phyloP scores from a whole-genome alignment of 2,797 vertebrate genomes.

The Danio jaintianensis region DNA sequence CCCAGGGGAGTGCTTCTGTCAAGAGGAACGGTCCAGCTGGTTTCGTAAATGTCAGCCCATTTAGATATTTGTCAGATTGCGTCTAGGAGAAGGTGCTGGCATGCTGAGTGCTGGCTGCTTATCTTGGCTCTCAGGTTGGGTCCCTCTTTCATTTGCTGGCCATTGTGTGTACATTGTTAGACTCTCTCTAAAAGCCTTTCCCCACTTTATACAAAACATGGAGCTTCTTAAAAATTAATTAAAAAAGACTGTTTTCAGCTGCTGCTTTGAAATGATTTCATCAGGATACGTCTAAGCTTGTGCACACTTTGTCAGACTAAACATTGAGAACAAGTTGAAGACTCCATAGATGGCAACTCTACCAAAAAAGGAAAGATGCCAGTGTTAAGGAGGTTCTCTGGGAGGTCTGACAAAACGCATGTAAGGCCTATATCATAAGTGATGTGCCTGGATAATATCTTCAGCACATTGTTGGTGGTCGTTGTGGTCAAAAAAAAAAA shows the following conservation, averaged over 20 bases:
- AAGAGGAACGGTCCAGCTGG: slow-evolving; percentile 37
- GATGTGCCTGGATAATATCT: not conserved
- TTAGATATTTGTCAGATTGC: slow-evolving; percentile 56
- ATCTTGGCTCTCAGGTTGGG: slow-evolving; percentile 30
- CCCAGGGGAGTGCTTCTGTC: slow-evolving; percentile 40
- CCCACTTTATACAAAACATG: not conserved
- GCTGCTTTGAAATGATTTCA: slow-evolving; percentile 1
- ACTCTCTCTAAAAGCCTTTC: slow-evolving; percentile 14
- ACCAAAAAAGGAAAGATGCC: slow-evolving; percentile 25
- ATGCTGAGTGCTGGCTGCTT: slow-evolving; percentile 43
- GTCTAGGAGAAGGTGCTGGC: slow-evolving; percentile 44
- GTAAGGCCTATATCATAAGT: slow-evolving; percentile 6
- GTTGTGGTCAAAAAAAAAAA: not conserved
- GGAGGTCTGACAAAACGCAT: not conserved
- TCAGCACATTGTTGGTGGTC: not conserved
- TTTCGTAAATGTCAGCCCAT: slow-evolving; percentile 53
- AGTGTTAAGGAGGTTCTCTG: slow-evolving; percentile 2
- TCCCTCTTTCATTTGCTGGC: not conserved
- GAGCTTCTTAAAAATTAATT: slow-evolving; percentile 16
- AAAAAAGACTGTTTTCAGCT: not conserved
- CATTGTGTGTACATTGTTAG: not conserved
- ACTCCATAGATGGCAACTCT: slow-evolving; percentile 1
- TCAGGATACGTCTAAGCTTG: not conserved
- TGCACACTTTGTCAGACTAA: slow-evolving; percentile 19
- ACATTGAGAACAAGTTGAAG: slow-evolving; percentile 12